Evolutionary conservation across 1,140 invertebrate genomes (phyloP), one percentile per base, ranked within the genome.

Genomic region (Drosophila cardini): DNA sequence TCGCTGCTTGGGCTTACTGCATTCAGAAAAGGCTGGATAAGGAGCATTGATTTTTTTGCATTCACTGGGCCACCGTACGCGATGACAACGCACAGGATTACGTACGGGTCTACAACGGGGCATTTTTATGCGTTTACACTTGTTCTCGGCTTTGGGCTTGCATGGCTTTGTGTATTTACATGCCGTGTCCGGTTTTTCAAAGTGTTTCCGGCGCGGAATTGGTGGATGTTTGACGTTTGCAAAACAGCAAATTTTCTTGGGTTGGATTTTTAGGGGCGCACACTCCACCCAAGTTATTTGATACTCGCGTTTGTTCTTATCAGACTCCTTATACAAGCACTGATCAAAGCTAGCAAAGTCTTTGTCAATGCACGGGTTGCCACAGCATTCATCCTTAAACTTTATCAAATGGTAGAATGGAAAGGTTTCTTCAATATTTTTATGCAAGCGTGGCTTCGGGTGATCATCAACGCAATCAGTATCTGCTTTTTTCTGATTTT

Each of bases 261-360:
- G 84, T 40, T 84, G 72, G 0, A 89, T 76, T 13, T 60, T 13
- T 1, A 89, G 15, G 0, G 62, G 46, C 0, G 84, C 85, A 21
- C 84, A 89, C 32, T 89, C 84, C 4, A 61, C 60, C 84, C 84
- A 89, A 1, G 84, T 89, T 3, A 90, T 45, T 46, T 89, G 84
- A 32, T 89, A 89, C 7, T 75, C 36, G 11, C 85, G 85, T 2
- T 62, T 61, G 4, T 68, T 53, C 38, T 89, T 89, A 13, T 89
- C 78, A 1, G 85, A 80, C 48, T 9, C 21, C 11, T 43, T 69
- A 45, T 38, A 58, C 7, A 50, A 16, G 13, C 71, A 90, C 2
- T 10, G 43, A 15, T 70, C 84, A 40, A 63, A 78, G 2, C 34
- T 43, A 0, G 16, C 52, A 13, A 56, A 40, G 0, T 62, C 70